phyloP scores from a whole-genome alignment of 2,113 vertebrate species.

The Burhinus oedicnemus region DNA sequence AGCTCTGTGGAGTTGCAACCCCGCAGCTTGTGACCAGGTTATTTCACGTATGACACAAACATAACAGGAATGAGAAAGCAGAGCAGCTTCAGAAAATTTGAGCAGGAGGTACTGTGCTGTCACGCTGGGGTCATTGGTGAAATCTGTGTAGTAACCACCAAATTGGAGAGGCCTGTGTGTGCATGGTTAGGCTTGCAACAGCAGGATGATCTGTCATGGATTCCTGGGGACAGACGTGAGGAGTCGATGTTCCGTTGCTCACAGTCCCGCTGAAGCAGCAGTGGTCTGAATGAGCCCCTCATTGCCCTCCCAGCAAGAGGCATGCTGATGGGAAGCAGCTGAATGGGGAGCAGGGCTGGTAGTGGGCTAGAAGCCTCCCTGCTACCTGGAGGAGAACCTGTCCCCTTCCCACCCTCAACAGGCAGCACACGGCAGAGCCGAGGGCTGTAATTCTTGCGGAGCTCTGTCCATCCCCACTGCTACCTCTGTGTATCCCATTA shows the following conservation, averaged over 20 bases:
- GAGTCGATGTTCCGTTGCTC: neutral
- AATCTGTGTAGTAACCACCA: neutral
- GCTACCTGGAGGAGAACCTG: neutral
- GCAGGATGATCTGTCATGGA: fast-evolving
- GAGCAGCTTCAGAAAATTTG: neutral
- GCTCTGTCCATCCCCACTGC: neutral
- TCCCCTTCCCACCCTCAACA: neutral
- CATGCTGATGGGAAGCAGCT: neutral
- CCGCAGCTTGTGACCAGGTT: neutral
- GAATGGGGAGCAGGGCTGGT: no score
- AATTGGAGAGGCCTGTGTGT: neutral
- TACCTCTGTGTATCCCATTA: neutral
- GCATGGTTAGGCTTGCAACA: neutral
- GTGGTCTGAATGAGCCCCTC: neutral
- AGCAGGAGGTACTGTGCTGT: neutral
- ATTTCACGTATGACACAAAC: neutral
- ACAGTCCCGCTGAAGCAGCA: neutral
- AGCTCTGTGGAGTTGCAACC: neutral
- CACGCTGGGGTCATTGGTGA: neutral
- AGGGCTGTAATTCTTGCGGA: neutral
- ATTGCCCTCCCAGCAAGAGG: neutral
- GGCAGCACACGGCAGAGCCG: neutral
- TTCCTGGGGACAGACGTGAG: neutral
- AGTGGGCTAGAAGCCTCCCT: neutral
- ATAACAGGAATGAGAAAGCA: neutral